Conservation (phyloP, 1,140 invertebrate genomes). For the Cepaea nemoralis region DNA sequence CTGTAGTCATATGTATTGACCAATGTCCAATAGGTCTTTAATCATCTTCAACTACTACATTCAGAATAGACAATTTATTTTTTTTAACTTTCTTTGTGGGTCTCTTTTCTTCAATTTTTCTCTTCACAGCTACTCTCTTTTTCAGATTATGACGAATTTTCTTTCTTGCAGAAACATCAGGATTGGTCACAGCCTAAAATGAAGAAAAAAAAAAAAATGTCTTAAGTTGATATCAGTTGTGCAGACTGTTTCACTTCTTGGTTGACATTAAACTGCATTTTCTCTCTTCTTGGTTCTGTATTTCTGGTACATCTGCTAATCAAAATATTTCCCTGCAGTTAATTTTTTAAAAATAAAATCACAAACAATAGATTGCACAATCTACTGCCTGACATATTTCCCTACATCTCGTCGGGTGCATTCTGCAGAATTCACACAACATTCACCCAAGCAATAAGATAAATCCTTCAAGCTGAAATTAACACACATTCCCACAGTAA, state of each 20-base stretch:
- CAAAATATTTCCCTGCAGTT: background rate
- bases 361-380: too few species aligned
- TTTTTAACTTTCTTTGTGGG: conserved; percentile 60
- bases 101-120: conserved; percentile 57
- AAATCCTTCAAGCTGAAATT: too few species aligned
- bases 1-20: too few species aligned
- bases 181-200: conserved; percentile 79
- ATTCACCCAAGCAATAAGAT: too few species aligned
- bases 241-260: too few species aligned
- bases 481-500: too few species aligned
- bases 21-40: too few species aligned
- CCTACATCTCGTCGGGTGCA: too few species aligned
- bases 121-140: conserved; percentile 82
- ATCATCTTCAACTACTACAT: conserved; percentile 33
- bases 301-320: background rate
- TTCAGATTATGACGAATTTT: conserved; percentile 83
- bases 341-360: too few species aligned
- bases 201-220: background rate
- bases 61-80: conserved; percentile 47
- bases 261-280: background rate
- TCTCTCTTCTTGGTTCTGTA: background rate
- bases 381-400: too few species aligned
- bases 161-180: conserved; percentile 82
- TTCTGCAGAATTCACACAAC: too few species aligned
- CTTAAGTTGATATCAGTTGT: too few species aligned